Base-by-base conservation (phyloP, 2,888 invertebrate species). In the Acleris sparsana region DNA sequence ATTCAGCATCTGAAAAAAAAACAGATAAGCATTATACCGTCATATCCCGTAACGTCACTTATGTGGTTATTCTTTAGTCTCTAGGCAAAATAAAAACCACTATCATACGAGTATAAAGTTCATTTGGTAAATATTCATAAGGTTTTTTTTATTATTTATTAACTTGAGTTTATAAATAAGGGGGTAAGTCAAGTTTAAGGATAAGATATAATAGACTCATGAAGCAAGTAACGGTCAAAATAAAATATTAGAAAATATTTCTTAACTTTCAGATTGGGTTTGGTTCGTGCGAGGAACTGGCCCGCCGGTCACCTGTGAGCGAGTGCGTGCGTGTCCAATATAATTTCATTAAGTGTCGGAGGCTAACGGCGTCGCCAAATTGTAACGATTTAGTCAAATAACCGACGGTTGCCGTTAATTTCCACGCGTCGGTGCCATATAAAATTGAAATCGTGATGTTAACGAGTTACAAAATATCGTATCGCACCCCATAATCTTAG, bases 381-480 rank as follows among this genome's bases (percentile, higher is more conserved):
- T 82, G 82, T 84, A 76, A 79, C 83, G 80, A 82, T 86, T 87
- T 83, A 82, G 80, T 82, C 75, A 82, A 86, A 84, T 85, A 82
- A 83, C 78, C 74, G 77, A 76, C 78, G 80, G 80, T 80, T 80
- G 74, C 77, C 74, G 79, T 76, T 80, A 80, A 82, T 84, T 81
- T 80, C 79, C 80, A 80, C 80, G 81, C 80, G 79, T 78, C 74
- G 79, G 73, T 73, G 71, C 74, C 68, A 72, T 76, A 79, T 81
- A 75, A 85, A 87, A 86, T 87, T 87, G 86, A 88, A 87, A 86
- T 86, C 86, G 87, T 87, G 87, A 79, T 76, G 83, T 82, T 86
- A 86, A 86, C 84, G 81, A 84, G 82, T 80, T 72, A 79, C 75
- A 74, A 80, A 83, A 82, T 80, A 64, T 67, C 55, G 52, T 67